A percentile compares a stretch with the other conserved stretches of the same genome.
These are phyloP conservation scores for Sepioteuthis lessoniana DNA, from an alignment of 2,888 invertebrate genomes.

Conservation along the genomic window DNA sequence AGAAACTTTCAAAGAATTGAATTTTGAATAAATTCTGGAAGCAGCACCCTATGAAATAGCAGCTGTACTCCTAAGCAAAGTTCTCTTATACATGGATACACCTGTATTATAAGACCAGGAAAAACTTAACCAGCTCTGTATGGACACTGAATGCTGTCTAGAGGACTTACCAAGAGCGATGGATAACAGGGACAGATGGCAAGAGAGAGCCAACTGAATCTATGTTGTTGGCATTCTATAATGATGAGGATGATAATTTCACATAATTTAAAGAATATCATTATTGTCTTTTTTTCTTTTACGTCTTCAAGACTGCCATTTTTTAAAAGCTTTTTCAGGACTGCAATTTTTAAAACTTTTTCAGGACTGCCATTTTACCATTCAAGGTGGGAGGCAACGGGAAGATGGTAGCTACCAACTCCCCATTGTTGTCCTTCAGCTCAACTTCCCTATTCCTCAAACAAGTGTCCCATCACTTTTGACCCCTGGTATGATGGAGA, in stretches of 20 bases:
- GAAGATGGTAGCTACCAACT: conserved; percentile 87
- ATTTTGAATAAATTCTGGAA: too few species aligned
- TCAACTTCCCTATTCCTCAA: conserved; percentile 87
- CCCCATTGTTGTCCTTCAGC: conserved; percentile 93
- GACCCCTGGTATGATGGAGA: conserved; percentile 90
- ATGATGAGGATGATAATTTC: not conserved
- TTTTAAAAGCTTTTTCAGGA: conserved; percentile 82
- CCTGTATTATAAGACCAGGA: too few species aligned
- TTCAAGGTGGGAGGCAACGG: conserved; percentile 90
- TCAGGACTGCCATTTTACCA: conserved; percentile 97
- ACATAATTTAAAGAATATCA: not conserved
- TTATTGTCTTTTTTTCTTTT: not conserved
- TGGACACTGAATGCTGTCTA: too few species aligned
- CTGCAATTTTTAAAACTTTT: conserved; percentile 89
- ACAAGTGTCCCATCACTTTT: conserved; percentile 84
- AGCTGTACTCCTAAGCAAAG: too few species aligned
- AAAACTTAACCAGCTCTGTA: too few species aligned
- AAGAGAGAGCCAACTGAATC: too few species aligned
- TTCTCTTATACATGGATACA: too few species aligned
- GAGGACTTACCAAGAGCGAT: too few species aligned
- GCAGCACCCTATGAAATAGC: too few species aligned
- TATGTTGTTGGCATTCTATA: too few species aligned
- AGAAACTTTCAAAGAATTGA: too few species aligned
- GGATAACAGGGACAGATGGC: too few species aligned
- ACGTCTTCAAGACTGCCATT: conserved; percentile 88